Evolutionary conservation across 2,797 vertebrate species (phyloP).

Genomic region (Rhynchotus rufescens): DNA sequence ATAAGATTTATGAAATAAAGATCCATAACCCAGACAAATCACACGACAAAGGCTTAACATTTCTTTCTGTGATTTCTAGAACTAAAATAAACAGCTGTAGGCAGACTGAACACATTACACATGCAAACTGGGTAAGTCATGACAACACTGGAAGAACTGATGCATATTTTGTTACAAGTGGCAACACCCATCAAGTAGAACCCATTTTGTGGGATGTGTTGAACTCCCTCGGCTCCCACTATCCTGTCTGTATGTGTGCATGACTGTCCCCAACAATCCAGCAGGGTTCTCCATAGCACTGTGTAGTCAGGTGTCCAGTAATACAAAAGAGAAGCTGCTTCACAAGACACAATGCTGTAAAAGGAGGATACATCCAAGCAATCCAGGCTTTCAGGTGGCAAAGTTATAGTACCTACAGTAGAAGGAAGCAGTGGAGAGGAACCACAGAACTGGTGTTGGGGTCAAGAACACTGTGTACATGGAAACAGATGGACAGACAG

Average conservation of each 20-base stretch:
- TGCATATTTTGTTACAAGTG: not conserved
- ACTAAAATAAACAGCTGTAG: fast-evolving
- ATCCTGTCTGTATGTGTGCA: not conserved
- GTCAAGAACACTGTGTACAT: not conserved
- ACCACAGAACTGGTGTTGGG: not conserved
- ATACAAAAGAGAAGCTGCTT: not conserved
- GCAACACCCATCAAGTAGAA: not conserved
- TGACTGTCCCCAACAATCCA: not conserved
- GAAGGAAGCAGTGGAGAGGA: not conserved
- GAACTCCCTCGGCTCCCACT: not conserved
- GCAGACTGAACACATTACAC: not conserved
- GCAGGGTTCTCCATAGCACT: not conserved
- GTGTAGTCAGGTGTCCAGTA: not conserved
- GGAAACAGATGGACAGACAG: not conserved
- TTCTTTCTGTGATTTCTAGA: not conserved
- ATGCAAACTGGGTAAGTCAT: not conserved
- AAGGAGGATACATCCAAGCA: not conserved
- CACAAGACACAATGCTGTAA: not conserved
- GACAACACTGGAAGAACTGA: not conserved
- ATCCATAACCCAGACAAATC: fast-evolving
- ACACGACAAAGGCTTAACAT: not conserved
- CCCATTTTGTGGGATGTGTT: fast-evolving
- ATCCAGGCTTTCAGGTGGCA: not conserved
- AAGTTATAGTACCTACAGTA: not conserved
- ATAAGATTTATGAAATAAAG: not conserved